A percentile compares a stretch with the other conserved stretches of the same genome.
Evolutionary conservation across 1,140 invertebrate genomes (phyloP).

Genomic region (Drosophila orena): DNA sequence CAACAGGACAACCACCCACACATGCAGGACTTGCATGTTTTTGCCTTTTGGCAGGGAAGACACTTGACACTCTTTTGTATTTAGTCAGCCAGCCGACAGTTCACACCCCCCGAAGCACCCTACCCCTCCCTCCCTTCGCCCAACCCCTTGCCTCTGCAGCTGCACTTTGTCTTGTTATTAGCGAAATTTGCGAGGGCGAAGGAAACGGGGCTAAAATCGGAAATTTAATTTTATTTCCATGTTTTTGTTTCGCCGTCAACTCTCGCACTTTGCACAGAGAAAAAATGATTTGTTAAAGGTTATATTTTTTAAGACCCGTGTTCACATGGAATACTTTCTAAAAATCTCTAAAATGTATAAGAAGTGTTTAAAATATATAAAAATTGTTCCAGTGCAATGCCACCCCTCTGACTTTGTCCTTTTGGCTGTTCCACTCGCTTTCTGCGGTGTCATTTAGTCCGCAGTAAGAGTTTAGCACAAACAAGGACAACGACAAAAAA

Average conservation of each 20-base stretch:
- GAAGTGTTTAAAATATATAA: background rate
- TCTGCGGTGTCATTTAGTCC: conserved; percentile 80
- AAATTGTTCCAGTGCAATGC: conserved; percentile 6
- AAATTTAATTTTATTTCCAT: conserved; percentile 84
- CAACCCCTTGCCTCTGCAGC: conserved; percentile 30
- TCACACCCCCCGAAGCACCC: conserved; percentile 38
- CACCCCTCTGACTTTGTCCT: conserved; percentile 62
- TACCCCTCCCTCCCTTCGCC: too few relatives aligned
- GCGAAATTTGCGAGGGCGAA: conserved; percentile 64
- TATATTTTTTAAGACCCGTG: background rate
- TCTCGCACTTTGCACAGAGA: conserved; percentile 12
- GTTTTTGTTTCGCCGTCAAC: conserved; percentile 50
- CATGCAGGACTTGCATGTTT: conserved; percentile 15
- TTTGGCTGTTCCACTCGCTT: conserved; percentile 44
- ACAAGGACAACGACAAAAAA: conserved; percentile 21
- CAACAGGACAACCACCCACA: conserved; percentile 37
- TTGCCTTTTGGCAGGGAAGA: conserved; percentile 71
- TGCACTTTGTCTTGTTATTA: conserved; percentile 71
- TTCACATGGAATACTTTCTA: background rate
- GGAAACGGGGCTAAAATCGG: conserved; percentile 52
- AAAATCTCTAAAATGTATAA: background rate
- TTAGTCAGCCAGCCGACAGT: conserved; percentile 60
- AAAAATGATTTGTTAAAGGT: background rate
- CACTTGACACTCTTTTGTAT: conserved; percentile 82
- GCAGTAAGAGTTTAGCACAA: conserved; percentile 53